Conservation (phyloP, 2,888 invertebrate species). For the Acronicta alni region DNA sequence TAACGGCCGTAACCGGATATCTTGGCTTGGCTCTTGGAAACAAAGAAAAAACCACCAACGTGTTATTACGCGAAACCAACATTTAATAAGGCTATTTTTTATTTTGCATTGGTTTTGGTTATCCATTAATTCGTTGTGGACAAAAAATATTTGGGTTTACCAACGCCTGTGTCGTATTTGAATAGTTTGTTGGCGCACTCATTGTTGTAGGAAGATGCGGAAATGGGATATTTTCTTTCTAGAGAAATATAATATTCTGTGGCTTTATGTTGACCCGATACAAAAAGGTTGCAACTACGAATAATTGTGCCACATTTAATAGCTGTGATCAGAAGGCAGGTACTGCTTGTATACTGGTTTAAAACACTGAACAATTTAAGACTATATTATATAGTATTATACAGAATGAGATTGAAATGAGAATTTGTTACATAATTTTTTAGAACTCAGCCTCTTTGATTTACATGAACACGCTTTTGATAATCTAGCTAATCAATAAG, state of each 20-base stretch:
- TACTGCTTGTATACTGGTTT: not conserved
- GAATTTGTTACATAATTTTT: too few species aligned
- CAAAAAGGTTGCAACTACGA: slow-evolving; percentile 77
- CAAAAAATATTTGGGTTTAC: slow-evolving; percentile 83
- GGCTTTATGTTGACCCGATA: slow-evolving; percentile 83
- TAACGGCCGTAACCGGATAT: slow-evolving; percentile 89
- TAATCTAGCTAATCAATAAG: too few species aligned
- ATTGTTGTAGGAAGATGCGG: slow-evolving; percentile 89
- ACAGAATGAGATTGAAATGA: too few species aligned
- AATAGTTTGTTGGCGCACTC: slow-evolving; percentile 85
- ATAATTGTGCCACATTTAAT: slow-evolving; percentile 71
- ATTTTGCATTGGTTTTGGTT: slow-evolving; percentile 86
- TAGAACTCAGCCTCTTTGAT: too few species aligned
- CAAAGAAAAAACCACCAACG: slow-evolving; percentile 87
- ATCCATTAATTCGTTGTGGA: slow-evolving; percentile 86
- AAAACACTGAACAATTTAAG: too few species aligned
- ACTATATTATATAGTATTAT: too few species aligned
- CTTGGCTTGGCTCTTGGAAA: slow-evolving; percentile 84
- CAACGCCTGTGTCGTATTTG: slow-evolving; percentile 82
- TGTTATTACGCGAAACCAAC: slow-evolving; percentile 89
- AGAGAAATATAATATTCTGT: slow-evolving; percentile 87
- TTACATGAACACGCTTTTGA: too few species aligned
- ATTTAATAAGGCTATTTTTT: slow-evolving; percentile 89
- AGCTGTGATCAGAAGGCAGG: slow-evolving; percentile 37
- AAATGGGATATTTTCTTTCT: slow-evolving; percentile 90